Evolutionary conservation across 2,888 invertebrate genomes (phyloP), one percentile per base, ranked within the genome.

Genomic region (Quadroppia sp.): DNA sequence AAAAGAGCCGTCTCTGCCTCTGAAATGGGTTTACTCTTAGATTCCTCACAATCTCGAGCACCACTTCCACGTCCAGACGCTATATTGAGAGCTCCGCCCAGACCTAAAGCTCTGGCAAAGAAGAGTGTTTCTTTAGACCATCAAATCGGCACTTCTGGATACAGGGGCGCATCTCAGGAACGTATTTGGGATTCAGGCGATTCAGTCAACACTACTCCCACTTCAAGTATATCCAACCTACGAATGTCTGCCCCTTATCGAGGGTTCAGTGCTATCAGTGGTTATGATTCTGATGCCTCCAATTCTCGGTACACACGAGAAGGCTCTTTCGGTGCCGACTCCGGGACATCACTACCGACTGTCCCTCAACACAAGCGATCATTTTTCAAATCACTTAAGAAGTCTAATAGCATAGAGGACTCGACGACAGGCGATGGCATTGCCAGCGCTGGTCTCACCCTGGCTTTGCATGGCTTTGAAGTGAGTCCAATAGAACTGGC

Each of bases 351-450:
- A 36, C 45, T 56, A 25, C 67, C 71, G 4, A 48, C 91, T 71
- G 83, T 93, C 45, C 90, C 92, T 81, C 90, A 74, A 15, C 30
- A 69, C 13, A 76, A 74, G 40, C 72, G 67, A 28, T 70, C 77
- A 0, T 61, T 75, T 13, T 82, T 94, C 74, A 85, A 85, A 77
- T 89, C 90, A 80, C 83, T 93, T 71, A 92, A 92, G 1, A 93
- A 92, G 82, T 90, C 92, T 1, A 87, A 90, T 69, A 91, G 90
- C 77, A 88, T 90, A 72, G 90, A 91, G 80, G 89, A 89, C 80
- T 87, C 81, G 6, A 77, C 78, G 2, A 78, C 77, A 9, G 78
- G 77, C 11, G 78, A 77, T 59, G 74, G 76, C 23, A 73, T 79
- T 48, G 36, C 67, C 20, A 30, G 40, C 32, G 59, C 53, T 15